phyloP scores from a whole-genome alignment of 2,888 invertebrate genomes.

The Gandaritis pyraliata region DNA sequence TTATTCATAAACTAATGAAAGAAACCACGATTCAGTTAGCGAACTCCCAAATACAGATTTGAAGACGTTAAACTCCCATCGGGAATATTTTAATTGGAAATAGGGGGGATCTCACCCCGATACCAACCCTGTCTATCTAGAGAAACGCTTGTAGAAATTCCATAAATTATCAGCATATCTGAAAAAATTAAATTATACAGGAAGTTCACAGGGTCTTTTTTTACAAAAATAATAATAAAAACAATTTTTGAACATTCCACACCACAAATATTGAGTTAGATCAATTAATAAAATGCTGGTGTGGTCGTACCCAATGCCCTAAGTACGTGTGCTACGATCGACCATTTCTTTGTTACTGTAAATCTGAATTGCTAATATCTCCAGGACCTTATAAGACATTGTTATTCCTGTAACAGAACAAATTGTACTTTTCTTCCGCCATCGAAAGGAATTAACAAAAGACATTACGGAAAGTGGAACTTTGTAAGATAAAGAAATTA shows the following conservation, averaged over 20 bases:
- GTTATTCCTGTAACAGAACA: conserved; percentile 29
- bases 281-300: no score
- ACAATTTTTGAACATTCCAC: no score
- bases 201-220: no score
- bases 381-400: conserved; percentile 29
- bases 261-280: no score
- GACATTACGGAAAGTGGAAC: conserved; percentile 7
- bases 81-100: conserved; percentile 63
- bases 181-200: no score
- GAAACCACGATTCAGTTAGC: conserved; percentile 28
- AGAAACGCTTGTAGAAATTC: no score
- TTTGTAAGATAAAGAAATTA: conserved; percentile 13
- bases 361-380: conserved; percentile 46
- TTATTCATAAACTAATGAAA: conserved; percentile 67
- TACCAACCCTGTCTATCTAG: no score
- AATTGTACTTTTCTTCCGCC: conserved; percentile 14
- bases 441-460: conserved; percentile 29
- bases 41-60: conserved; percentile 18
- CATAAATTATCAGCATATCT: no score
- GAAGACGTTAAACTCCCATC: conserved; percentile 60
- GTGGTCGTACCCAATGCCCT: no score
- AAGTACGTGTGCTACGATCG: conserved; percentile 11
- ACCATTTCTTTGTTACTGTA: conserved; percentile 13
- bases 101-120: conserved; percentile 13
- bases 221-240: no score